Conservation (phyloP, 2,888 invertebrate genomes). For the Oscheius sp. region DNA sequence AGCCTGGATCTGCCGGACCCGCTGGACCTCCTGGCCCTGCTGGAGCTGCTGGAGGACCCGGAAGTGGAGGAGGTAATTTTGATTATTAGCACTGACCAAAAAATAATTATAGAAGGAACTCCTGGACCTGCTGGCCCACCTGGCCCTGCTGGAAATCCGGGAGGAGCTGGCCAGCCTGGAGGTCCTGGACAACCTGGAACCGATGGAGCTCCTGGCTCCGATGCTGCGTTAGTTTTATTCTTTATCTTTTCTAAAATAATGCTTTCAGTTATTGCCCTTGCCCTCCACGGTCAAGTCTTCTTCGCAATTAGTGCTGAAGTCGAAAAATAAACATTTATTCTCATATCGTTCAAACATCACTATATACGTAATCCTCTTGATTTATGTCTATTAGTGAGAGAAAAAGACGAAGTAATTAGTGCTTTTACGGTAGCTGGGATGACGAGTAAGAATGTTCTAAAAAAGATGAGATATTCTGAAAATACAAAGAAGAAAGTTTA, state of each 20-base stretch:
- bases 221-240: too few species aligned
- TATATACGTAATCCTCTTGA: too few species aligned
- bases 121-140: constrained; percentile 50
- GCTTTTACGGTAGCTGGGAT: too few species aligned
- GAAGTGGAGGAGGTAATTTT: not conserved
- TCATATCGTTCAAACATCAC: too few species aligned
- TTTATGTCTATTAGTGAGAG: too few species aligned
- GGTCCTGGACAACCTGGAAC: constrained; percentile 49
- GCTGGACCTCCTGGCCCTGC: constrained; percentile 47
- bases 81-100: too few species aligned
- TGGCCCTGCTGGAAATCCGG: constrained; percentile 47
- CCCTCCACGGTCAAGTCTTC: constrained; percentile 34
- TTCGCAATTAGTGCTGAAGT: constrained; percentile 13
- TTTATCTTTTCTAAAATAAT: not conserved
- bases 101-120: constrained; percentile 31
- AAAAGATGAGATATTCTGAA: too few species aligned
- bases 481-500: too few species aligned
- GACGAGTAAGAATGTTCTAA: too few species aligned
- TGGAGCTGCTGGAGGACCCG: constrained; percentile 45
- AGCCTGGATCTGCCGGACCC: constrained; percentile 46
- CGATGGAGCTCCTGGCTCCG: constrained; percentile 46
- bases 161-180: constrained; percentile 46
- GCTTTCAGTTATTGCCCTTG: constrained; percentile 39
- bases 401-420: too few species aligned
- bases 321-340: too few species aligned